A percentile compares a stretch with the other conserved stretches of the same genome.
These are phyloP conservation scores for Patella caerulea DNA, from an alignment of 2,888 invertebrate genomes.

Conservation along the genomic window DNA sequence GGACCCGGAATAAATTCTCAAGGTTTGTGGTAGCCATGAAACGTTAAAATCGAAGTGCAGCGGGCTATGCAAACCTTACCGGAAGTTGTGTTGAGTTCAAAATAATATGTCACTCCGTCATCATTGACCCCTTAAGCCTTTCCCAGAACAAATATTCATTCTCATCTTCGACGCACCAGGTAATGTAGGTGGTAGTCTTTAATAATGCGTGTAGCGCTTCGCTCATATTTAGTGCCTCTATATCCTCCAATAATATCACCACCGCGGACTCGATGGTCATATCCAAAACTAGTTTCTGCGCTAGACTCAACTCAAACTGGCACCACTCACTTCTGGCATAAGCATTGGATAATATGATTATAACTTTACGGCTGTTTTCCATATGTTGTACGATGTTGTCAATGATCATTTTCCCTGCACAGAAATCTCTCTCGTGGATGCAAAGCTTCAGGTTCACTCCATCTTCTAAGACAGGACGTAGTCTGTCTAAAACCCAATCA, in stretches of 20 bases:
- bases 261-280: constrained; percentile 77
- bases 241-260: constrained; percentile 78
- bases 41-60: no score
- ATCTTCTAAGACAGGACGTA: constrained; percentile 78
- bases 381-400: constrained; percentile 82
- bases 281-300: constrained; percentile 75
- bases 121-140: background rate
- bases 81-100: no score
- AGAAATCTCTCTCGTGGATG: constrained; percentile 81
- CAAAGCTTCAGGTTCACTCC: constrained; percentile 74
- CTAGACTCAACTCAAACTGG: constrained; percentile 81
- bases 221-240: constrained; percentile 77
- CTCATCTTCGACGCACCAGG: constrained; percentile 73
- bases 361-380: constrained; percentile 78
- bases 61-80: no score
- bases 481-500: constrained; percentile 78
- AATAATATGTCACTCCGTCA: no score
- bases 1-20: no score
- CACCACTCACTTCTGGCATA: constrained; percentile 82
- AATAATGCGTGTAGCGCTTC: constrained; percentile 79
- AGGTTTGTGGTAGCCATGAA: no score
- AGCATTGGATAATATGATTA: constrained; percentile 78
- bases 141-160: background rate
- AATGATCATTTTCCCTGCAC: constrained; percentile 79
- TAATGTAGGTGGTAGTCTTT: constrained; percentile 80